phyloP scores from a whole-genome alignment of 2,113 vertebrate genomes.

The Empidonax traillii region DNA sequence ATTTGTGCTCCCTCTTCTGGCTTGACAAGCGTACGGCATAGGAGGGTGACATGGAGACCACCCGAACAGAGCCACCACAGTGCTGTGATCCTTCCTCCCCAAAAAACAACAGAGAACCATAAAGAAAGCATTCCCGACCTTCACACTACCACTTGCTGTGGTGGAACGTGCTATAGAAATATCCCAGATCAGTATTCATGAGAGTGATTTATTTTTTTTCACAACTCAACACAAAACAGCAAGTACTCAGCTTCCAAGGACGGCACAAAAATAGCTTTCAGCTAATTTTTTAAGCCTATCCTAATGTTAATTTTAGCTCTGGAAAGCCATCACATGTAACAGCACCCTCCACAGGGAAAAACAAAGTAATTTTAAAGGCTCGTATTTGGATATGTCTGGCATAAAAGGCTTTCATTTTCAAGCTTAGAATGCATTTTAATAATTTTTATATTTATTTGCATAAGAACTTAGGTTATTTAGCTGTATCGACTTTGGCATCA shows the following conservation, averaged over 20 bases:
- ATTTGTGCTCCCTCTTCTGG: conserved; percentile 49
- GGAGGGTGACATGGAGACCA: not conserved
- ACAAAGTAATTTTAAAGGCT: not conserved
- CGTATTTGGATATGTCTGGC: not conserved
- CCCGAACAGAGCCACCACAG: fast-evolving
- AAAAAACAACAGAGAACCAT: not conserved
- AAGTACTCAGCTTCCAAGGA: not conserved
- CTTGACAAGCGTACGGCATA: not conserved
- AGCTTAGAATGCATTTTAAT: not conserved
- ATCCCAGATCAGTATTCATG: not conserved
- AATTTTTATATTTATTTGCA: not conserved
- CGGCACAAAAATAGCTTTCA: not conserved
- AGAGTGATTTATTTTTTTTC: not conserved
- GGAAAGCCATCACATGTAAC: not conserved
- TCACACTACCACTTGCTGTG: not conserved
- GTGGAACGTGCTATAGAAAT: not conserved
- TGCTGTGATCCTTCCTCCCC: fast-evolving
- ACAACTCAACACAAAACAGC: not conserved
- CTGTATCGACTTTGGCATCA: not conserved
- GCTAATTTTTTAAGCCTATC: conserved; percentile 28
- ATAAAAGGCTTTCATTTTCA: not conserved
- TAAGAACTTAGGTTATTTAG: not conserved
- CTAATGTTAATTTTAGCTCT: conserved; percentile 40
- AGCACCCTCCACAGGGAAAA: not conserved
- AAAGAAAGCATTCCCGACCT: not conserved